These are phyloP conservation scores for Hydractinia echinata DNA, from an alignment of 30 jellyfish, hydroid and myxozoan species.

Conservation along the genomic window DNA sequence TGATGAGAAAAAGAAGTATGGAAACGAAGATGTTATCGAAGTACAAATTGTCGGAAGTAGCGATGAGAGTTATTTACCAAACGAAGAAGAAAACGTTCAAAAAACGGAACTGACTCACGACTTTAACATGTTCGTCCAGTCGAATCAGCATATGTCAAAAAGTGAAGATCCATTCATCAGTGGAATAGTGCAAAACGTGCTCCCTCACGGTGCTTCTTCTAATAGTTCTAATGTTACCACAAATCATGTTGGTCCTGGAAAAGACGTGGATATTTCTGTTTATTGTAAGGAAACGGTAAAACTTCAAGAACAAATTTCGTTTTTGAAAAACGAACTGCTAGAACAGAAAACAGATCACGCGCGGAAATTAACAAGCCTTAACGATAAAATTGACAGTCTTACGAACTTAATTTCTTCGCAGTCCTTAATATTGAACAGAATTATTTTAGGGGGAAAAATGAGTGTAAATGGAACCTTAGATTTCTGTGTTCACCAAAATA, in stretches of 20 bases:
- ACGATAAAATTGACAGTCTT: slow-evolving; percentile 28
- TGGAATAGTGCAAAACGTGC: slow-evolving; percentile 9
- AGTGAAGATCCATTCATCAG: slow-evolving; percentile 27
- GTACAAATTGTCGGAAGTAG: slow-evolving; percentile 6
- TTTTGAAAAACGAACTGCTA: not conserved
- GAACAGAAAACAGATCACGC: not conserved
- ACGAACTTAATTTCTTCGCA: slow-evolving; percentile 34
- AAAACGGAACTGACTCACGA: not conserved
- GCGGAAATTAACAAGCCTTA: slow-evolving; percentile 4
- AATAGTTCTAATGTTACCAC: slow-evolving; percentile 3
- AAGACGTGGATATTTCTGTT: not conserved
- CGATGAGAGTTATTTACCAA: not conserved
- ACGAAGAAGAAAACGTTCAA: not conserved
- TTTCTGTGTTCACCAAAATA: not conserved
- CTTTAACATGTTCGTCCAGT: not conserved
- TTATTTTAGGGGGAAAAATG: slow-evolving; percentile 26
- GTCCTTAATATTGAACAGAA: slow-evolving; percentile 24
- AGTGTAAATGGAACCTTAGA: slow-evolving; percentile 20
- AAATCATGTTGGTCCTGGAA: not conserved
- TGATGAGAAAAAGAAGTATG: slow-evolving; percentile 29
- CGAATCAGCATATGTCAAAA: slow-evolving; percentile 3
- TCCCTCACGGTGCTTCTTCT: not conserved
- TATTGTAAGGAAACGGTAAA: not conserved
- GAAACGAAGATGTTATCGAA: not conserved
- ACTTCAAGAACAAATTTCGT: not conserved